These are phyloP conservation scores for Calliphora vomitoria DNA, from an alignment of 2,888 invertebrate genomes.

Conservation along the genomic window DNA sequence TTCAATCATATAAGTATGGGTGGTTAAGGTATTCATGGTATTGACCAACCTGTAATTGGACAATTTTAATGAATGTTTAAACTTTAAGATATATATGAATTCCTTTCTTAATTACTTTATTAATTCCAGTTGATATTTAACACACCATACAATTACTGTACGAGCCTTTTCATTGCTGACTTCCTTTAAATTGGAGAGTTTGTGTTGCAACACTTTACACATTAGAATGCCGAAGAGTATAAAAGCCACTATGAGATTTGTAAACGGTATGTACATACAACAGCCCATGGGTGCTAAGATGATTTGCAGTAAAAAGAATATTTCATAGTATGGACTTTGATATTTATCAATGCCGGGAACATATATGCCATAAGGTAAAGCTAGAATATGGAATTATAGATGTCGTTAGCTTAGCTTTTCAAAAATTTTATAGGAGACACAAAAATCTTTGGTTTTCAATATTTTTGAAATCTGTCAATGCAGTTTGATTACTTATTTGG, in stretches of 20 bases:
- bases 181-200: constrained; percentile 72
- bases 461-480: too few species aligned
- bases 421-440: too few species aligned
- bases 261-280: constrained; percentile 77
- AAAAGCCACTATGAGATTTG: constrained; percentile 75
- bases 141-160: constrained; percentile 78
- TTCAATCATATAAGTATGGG: constrained; percentile 70
- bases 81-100: background rate
- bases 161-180: constrained; percentile 63
- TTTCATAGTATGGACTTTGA: constrained; percentile 74
- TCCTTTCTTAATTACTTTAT: constrained; percentile 74
- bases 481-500: too few species aligned
- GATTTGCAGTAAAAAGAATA: constrained; percentile 74
- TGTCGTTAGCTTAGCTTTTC: too few species aligned
- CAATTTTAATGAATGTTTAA: background rate
- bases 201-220: constrained; percentile 75
- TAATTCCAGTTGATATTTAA: constrained; percentile 79
- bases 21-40: constrained; percentile 60
- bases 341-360: constrained; percentile 75
- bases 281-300: constrained; percentile 75
- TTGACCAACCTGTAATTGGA: constrained; percentile 48
- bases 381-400: constrained; percentile 46
- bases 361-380: constrained; percentile 76
- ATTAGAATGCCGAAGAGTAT: constrained; percentile 76
- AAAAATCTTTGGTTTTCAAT: too few species aligned